Percentiles rank a stretch among this genome's conserved stretches.
Conservation (phyloP, 2,888 invertebrate genomes). For the Rhingia rostrata region DNA sequence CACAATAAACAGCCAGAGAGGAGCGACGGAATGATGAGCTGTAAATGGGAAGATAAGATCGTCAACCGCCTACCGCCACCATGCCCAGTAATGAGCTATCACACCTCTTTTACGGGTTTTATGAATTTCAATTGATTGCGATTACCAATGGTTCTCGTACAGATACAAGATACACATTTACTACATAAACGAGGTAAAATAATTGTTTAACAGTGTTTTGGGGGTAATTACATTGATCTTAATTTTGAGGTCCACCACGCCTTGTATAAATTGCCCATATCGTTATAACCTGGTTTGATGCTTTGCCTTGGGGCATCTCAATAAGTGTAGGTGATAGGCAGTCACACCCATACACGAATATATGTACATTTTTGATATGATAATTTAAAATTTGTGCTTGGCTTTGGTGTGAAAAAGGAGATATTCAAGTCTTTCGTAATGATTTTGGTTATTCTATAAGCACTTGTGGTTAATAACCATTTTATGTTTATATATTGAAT, state of each 20-base stretch:
- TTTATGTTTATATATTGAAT: too few species aligned
- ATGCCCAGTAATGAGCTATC: slow-evolving; percentile 18
- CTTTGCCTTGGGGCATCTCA: slow-evolving; percentile 8
- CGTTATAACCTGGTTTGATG: slow-evolving; percentile 39
- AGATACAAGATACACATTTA: background rate
- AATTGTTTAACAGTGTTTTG: slow-evolving; percentile 28
- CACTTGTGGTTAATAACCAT: too few species aligned
- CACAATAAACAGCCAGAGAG: slow-evolving; percentile 22
- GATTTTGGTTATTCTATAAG: too few species aligned
- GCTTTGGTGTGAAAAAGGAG: too few species aligned
- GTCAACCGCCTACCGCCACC: slow-evolving; percentile 2
- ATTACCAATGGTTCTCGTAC: background rate
- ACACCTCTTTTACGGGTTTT: slow-evolving; percentile 22
- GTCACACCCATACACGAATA: background rate
- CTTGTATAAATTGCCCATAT: slow-evolving; percentile 18
- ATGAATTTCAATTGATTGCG: slow-evolving; percentile 36
- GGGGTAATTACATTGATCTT: slow-evolving; percentile 26
- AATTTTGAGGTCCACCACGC: slow-evolving; percentile 13
- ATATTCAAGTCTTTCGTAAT: too few species aligned
- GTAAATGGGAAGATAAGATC: slow-evolving; percentile 3
- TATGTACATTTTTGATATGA: background rate
- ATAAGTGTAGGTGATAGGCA: slow-evolving; percentile 19
- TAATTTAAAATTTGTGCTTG: too few species aligned
- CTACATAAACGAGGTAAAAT: background rate
- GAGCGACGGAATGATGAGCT: background rate